Evolutionary conservation across 2,113 vertebrate genomes (phyloP), one percentile per base, ranked within the genome.

Genomic region (Atrichornis clamosus): DNA sequence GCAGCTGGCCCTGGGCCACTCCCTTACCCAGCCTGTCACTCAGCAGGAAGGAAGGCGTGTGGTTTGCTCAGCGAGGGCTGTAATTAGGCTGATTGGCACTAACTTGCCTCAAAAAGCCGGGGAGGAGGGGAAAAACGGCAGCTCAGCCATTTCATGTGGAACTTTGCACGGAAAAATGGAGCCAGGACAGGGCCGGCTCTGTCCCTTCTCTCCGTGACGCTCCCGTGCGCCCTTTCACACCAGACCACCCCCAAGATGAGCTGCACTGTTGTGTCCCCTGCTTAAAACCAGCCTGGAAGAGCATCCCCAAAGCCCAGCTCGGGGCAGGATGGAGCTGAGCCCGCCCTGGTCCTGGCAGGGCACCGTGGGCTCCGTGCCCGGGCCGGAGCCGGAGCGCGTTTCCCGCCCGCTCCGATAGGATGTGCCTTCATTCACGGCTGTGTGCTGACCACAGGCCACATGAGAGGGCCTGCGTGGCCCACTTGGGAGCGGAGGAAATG

Each of bases 1-100:
- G 53, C 72, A 80, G 91, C 89, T 41, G 72, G n/a, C 89, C 37
- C 42, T 1, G 44, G 35, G 90, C 87, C 65, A 20, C 58, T 6
- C 2, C 2, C 39, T 44, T 37, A 26, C 47, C 49, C 94, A 84
- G 89, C 27, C 81, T 41, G 64, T 74, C 90, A 24, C 56, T 89
- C 62, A 35, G 91, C 87, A 89, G 91, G 68, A 52, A 89, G 93
- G 59, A 52, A 85, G 81, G 87, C 50, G 3, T 91, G 95, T 84
- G 93, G 85, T 95, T 94, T 84, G 86, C 95, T 92, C 86, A 47
- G 85, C 11, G 0, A 80, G 74, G 79, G 22, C 92, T 96, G 95
- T 93, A 96, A 96, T 94, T 96, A 96, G 85, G 72, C 85, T 96
- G 93, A 87, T 93, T 74, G 92, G 95, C 95, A 88, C 90, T 27